Evolutionary conservation across 1,140 invertebrate genomes (phyloP), one percentile per base, ranked within the genome.

Genomic region (Dendroctonus valens): DNA sequence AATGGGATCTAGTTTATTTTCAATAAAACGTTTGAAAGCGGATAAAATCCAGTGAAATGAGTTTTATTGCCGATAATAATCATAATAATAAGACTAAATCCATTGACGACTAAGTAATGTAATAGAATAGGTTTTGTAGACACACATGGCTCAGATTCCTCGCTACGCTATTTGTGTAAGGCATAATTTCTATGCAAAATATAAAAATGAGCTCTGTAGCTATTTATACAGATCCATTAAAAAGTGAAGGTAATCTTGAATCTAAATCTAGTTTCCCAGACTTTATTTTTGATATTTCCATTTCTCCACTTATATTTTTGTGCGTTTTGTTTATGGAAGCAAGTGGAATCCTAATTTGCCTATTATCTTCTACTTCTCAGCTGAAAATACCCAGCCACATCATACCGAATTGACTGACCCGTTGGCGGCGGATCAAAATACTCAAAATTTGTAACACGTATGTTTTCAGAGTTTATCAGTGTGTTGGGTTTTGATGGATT

Each of bases 381-480:
- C 59, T 40, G 58, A 54, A 49, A 62, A 53, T 65, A 39, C 48
- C 0, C 50, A 26, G 40, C 58, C 58, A 38, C 50, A 48, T 14
- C 58, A 58, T 54, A 67, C 65, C 41, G 59, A 67, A 54, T 26
- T 7, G 42, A 61, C 41, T 41, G 55, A 67, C 51, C 65, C 65
- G 12, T 49, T 67, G 59, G 51, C 58, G 41, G 11, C 55, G 55
- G 57, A 59, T 41, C 54, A 65, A 57, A 65, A 57, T 55, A 59
- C 15, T 62, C 39, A 60, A 61, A 67, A 67, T 67, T 67, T 62
- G 51, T 67, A 67, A 58, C 59, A 67, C 65, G 65, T 67, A 67
- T 50, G 65, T 67, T 50, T 60, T 66, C 44, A 46, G 12, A 9
- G 9, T 14, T 14, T 46, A 46, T 46, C 44, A 46, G 1, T 46